phyloP scores from a whole-genome alignment of 2,113 vertebrate genomes.

The Forbesichthys agassizii region DNA sequence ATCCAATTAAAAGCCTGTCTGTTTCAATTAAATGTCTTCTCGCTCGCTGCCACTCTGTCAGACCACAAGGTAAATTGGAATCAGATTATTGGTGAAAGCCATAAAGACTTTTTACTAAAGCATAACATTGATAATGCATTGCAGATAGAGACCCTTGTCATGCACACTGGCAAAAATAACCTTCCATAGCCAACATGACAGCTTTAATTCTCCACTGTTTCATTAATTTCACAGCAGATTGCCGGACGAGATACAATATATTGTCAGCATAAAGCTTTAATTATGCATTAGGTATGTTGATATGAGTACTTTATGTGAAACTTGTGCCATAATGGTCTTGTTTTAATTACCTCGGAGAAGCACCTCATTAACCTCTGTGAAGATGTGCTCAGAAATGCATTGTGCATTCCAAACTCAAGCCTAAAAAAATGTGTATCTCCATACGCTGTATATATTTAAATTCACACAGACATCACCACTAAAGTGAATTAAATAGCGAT shows the following conservation, averaged over 20 bases:
- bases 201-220: slow-evolving; percentile 72
- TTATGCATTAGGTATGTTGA: slow-evolving; percentile 75
- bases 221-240: slow-evolving; percentile 81
- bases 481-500: not conserved
- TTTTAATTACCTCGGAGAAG: slow-evolving; percentile 75
- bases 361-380: slow-evolving; percentile 71
- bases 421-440: slow-evolving; percentile 41
- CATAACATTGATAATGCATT: slow-evolving; percentile 70
- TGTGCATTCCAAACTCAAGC: slow-evolving; percentile 62
- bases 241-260: slow-evolving; percentile 77
- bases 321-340: slow-evolving; percentile 73
- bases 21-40: slow-evolving; percentile 78
- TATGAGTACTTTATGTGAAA: slow-evolving; percentile 71
- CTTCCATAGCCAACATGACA: slow-evolving; percentile 69
- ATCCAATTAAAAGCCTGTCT: slow-evolving; percentile 79
- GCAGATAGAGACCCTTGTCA: slow-evolving; percentile 75
- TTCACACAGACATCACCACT: not conserved
- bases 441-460: slow-evolving; percentile 5
- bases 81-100: slow-evolving; percentile 75
- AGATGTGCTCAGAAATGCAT: slow-evolving; percentile 68
- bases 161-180: slow-evolving; percentile 62
- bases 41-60: slow-evolving; percentile 69
- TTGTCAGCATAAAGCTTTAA: slow-evolving; percentile 76
- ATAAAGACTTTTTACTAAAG: slow-evolving; percentile 66
- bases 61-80: slow-evolving; percentile 79